Evolutionary conservation across 2,888 invertebrate species (phyloP).

Genomic region (Didymodactylos carnosus): DNA sequence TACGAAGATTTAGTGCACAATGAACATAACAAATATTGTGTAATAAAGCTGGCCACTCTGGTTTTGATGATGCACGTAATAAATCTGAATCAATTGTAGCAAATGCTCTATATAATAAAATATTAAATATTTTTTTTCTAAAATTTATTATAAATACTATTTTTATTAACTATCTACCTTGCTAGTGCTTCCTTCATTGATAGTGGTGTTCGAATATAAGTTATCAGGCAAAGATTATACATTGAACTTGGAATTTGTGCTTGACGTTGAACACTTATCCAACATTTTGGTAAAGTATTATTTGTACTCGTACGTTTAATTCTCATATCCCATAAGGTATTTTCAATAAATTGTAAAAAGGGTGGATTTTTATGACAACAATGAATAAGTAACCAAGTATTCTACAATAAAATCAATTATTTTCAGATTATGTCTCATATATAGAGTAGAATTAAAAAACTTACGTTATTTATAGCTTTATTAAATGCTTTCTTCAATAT

Average conservation of each 20-base stretch:
- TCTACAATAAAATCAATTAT: background rate
- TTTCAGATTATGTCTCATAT: background rate
- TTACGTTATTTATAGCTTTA: background rate
- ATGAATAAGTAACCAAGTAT: background rate
- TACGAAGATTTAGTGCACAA: conserved; percentile 27
- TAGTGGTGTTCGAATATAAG: background rate
- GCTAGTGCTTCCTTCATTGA: background rate
- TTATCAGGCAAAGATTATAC: background rate
- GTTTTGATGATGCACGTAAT: conserved; percentile 23
- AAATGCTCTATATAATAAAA: conserved; percentile 26
- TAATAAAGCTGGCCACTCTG: conserved; percentile 30
- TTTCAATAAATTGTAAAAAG: background rate
- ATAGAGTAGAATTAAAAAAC: too few relatives aligned
- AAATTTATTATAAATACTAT: too few relatives aligned
- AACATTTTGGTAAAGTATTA: background rate
- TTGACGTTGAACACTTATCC: background rate
- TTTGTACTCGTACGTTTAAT: background rate
- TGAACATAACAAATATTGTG: conserved; percentile 33
- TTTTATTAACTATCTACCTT: too few relatives aligned
- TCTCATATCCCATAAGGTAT: background rate
- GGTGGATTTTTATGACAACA: background rate
- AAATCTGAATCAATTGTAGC: conserved; percentile 28
- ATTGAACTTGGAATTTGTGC: background rate
- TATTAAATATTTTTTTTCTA: too few relatives aligned
- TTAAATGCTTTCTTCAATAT: background rate